Conservation (phyloP, 2,888 invertebrate genomes). For the Stegophylla sp. region DNA sequence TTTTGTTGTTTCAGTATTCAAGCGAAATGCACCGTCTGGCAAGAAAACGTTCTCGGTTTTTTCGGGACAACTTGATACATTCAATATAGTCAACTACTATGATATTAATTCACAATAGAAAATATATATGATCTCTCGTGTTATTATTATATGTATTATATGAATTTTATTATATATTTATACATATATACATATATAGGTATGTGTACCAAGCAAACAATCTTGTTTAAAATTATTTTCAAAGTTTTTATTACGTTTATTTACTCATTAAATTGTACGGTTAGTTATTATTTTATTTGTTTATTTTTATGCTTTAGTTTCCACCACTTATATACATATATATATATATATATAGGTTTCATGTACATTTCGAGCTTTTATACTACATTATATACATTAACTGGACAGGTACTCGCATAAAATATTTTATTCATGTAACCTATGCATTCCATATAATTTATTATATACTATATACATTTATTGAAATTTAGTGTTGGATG, state of each 20-base stretch:
- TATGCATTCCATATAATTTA: too few species aligned
- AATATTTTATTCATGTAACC: too few species aligned
- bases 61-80: constrained; percentile 17
- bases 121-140: constrained; percentile 19
- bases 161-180: background rate
- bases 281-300: constrained; percentile 2
- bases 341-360: too few species aligned
- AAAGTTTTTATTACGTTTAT: constrained; percentile 28
- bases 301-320: too few species aligned
- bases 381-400: background rate
- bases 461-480: too few species aligned
- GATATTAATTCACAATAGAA: constrained; percentile 21
- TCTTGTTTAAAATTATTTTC: constrained; percentile 28
- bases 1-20: constrained; percentile 70
- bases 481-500: too few species aligned
- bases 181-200: background rate
- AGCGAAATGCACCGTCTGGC: constrained; percentile 65
- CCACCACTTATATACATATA: background rate
- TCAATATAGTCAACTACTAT: constrained; percentile 36
- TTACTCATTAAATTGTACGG: constrained; percentile 21
- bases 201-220: background rate
- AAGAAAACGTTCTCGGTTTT: constrained; percentile 29
- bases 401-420: too few species aligned
- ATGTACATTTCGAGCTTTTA: background rate
- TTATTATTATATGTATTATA: too few species aligned